Conservation (phyloP, 2,113 vertebrate genomes). For the Junco hyemalis region DNA sequence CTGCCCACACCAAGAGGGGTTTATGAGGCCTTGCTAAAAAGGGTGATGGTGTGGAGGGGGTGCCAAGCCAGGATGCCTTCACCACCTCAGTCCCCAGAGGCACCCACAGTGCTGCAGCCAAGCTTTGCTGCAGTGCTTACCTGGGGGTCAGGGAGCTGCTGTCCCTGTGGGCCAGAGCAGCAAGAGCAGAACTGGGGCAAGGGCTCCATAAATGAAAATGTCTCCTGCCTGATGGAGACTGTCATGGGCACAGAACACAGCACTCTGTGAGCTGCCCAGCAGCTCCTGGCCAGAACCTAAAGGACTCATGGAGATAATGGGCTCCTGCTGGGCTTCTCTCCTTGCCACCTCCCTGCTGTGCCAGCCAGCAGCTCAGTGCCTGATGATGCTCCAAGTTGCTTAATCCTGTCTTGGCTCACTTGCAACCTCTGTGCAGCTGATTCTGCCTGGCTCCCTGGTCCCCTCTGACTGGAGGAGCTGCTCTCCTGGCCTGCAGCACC, state of each 20-base stretch:
- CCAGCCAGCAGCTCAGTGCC: neutral
- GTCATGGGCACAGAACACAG: neutral
- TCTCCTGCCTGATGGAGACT: neutral
- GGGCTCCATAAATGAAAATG: neutral
- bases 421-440: neutral
- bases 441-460: neutral
- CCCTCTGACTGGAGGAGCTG: accelerated
- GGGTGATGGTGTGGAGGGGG: neutral
- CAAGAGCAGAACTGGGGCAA: neutral
- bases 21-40: neutral
- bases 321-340: neutral
- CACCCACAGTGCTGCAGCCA: neutral
- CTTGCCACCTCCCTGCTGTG: neutral
- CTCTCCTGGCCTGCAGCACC: neutral
- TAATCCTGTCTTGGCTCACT: neutral
- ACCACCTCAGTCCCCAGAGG: neutral
- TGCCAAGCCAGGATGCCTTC: neutral
- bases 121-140: neutral
- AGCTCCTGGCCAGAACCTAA: neutral
- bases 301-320: neutral
- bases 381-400: neutral
- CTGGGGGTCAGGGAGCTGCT: neutral
- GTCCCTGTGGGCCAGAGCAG: neutral
- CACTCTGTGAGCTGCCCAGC: neutral
- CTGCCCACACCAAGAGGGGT: accelerated